Evolutionary conservation across 2,888 invertebrate genomes (phyloP), one percentile per base, ranked within the genome.

Genomic region (Torymus tubicola): DNA sequence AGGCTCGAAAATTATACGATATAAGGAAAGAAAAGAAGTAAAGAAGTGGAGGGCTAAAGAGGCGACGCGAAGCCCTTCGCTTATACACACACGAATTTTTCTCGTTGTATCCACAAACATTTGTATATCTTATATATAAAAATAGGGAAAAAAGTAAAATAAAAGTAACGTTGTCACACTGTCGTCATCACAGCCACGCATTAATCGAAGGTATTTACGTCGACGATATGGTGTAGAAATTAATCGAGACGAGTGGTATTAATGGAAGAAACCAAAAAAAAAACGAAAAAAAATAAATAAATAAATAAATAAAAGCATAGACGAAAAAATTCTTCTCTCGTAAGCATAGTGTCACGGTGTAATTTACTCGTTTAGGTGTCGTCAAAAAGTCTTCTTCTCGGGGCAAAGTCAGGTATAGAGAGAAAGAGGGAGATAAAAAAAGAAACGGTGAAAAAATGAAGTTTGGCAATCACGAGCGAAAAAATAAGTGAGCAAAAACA

Each of bases 331-430:
- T 70, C 74, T 71, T 76, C 72, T 80, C 67, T 72, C 76, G 70
- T 65, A 42, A 42, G 42, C 42, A 69, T 80, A 76, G 57, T 80
- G 67, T 71, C 13, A 71, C n/a, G 64, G 60, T 78, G 70, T 78
- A 74, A 42, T 42, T 42, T 78, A 78, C 42, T 58, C 42, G 42
- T 42, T 42, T 73, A 81, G 68, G 69, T 81, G 69, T 81, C 67
- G 72, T 72, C 64, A 74, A 79, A 79, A 73, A 73, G 68, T 81
- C 64, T 78, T 78, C 73, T 81, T 81, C 73, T 80, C 52, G 72
- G 67, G 55, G 16, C 24, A 31, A 60, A 67, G 67, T 42, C 21
- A 58, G 58, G 21, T 11, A 18, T n/a, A 55, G n/a, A 58, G 58
- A 31, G 55, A 57, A n/a, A 63, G 53, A 53, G 24, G 12, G 14